Evolutionary conservation across 2,888 invertebrate genomes (phyloP).

Genomic region (Neoscelio sp.): DNA sequence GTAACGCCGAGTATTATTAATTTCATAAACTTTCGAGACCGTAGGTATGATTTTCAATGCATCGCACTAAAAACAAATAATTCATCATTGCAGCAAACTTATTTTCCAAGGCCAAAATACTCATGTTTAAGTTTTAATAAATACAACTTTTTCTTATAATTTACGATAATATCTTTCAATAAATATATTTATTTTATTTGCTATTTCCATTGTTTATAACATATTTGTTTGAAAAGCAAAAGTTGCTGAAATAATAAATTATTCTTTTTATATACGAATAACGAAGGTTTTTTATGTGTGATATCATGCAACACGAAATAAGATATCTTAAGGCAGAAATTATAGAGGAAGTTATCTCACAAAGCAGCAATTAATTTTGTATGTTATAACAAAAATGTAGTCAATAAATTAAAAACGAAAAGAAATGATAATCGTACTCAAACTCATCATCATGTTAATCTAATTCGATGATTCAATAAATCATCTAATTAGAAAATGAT

Average conservation of each 20-base stretch:
- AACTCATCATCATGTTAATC: too few species aligned
- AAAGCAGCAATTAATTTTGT: constrained; percentile 31
- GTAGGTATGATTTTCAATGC: constrained; percentile 57
- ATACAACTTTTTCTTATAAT: not conserved
- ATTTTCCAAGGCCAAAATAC: not conserved
- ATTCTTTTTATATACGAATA: constrained; percentile 27
- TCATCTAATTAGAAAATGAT: not conserved
- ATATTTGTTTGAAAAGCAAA: too few species aligned
- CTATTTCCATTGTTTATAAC: too few species aligned
- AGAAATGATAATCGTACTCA: not conserved
- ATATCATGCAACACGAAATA: constrained; percentile 15
- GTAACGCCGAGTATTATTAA: constrained; percentile 43
- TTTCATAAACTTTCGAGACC: constrained; percentile 30
- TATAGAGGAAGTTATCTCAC: constrained; percentile 18
- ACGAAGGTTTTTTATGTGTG: constrained; percentile 21
- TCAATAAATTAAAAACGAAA: constrained; percentile 5
- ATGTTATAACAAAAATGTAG: constrained; percentile 24
- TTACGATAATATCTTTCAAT: too few species aligned
- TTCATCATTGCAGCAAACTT: constrained; percentile 32
- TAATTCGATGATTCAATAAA: too few species aligned
- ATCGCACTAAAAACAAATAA: constrained; percentile 41
- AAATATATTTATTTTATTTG: too few species aligned
- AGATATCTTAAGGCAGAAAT: not conserved
- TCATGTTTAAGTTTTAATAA: not conserved
- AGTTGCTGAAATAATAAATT: constrained; percentile 20